Evolutionary conservation across 2,888 invertebrate species (phyloP).

Genomic region (Oscheius sp.): DNA sequence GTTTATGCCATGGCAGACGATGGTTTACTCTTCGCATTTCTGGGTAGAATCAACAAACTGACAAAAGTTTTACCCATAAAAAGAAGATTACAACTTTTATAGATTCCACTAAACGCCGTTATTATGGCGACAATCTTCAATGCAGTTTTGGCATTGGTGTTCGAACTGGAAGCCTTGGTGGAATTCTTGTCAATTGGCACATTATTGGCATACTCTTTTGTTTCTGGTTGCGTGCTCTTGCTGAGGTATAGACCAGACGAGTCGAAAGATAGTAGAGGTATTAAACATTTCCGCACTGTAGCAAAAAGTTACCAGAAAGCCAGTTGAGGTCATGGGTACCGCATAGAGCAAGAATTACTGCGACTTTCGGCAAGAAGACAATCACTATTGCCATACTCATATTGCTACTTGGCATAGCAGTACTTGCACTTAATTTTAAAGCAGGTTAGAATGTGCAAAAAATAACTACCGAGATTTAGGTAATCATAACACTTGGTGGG

Average conservation of each 20-base stretch:
- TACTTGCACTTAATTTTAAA: constrained; percentile 41
- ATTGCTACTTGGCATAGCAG: constrained; percentile 37
- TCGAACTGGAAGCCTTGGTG: constrained; percentile 55
- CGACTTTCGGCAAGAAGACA: constrained; percentile 31
- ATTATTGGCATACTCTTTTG: constrained; percentile 46
- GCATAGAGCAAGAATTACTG: constrained; percentile 8
- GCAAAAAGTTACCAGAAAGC: constrained; percentile 10
- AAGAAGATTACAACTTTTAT: neutral
- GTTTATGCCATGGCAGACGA: constrained; percentile 62
- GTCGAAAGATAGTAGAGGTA: neutral
- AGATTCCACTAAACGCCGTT: constrained; percentile 56
- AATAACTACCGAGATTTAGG: constrained; percentile 1
- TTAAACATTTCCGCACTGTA: neutral
- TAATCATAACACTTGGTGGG: neutral
- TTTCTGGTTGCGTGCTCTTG: constrained; percentile 41
- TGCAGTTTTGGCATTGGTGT: constrained; percentile 49
- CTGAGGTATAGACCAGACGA: constrained; percentile 34
- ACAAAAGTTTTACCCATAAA: constrained; percentile 38
- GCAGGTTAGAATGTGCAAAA: constrained; percentile 9
- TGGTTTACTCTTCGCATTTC: constrained; percentile 54
- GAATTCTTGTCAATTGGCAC: constrained; percentile 48
- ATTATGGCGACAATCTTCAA: constrained; percentile 50
- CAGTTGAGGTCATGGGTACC: constrained; percentile 42
- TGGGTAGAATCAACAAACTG: constrained; percentile 45
- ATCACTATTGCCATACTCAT: constrained; percentile 35